Evolutionary conservation across 1,140 invertebrate species (phyloP).

Genomic region (Drosophila kepulauana): DNA sequence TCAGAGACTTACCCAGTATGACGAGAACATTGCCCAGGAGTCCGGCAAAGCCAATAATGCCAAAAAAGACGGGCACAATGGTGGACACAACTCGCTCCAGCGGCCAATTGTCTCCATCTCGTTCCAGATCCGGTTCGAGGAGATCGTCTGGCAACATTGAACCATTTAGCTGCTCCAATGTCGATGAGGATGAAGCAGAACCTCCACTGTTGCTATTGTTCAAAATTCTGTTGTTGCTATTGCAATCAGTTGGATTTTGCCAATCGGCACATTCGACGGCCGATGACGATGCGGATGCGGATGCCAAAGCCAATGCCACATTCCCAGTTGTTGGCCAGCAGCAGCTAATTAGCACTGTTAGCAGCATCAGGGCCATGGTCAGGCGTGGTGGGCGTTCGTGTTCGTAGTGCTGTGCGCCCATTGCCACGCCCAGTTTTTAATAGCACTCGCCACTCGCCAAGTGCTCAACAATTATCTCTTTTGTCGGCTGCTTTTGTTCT

Average conservation of each 20-base stretch:
- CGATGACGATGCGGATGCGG: background rate
- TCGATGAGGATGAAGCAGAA: background rate
- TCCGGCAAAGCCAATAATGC: slow-evolving; percentile 94
- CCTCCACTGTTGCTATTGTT: slow-evolving; percentile 25
- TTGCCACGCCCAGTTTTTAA: slow-evolving; percentile 35
- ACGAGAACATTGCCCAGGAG: slow-evolving; percentile 95
- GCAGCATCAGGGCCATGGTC: slow-evolving; percentile 16
- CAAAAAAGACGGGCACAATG: slow-evolving; percentile 94
- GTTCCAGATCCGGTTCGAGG: slow-evolving; percentile 62
- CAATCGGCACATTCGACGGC: slow-evolving; percentile 45
- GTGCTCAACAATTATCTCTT: slow-evolving; percentile 32
- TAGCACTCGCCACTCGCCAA: slow-evolving; percentile 8
- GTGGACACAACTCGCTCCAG: slow-evolving; percentile 87
- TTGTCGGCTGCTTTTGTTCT: slow-evolving; percentile 17
- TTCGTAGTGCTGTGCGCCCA: slow-evolving; percentile 6
- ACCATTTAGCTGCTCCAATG: slow-evolving; percentile 42
- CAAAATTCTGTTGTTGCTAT: slow-evolving; percentile 18
- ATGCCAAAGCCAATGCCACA: background rate
- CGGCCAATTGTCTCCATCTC: slow-evolving; percentile 66
- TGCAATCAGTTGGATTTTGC: slow-evolving; percentile 48
- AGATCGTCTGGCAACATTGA: slow-evolving; percentile 59
- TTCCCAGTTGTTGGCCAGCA: slow-evolving; percentile 27
- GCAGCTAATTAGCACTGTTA: slow-evolving; percentile 41
- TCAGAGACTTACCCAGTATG: slow-evolving; percentile 86
- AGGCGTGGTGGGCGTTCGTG: background rate